Conservation (phyloP, 2,797 vertebrate species). For the Pseudocheirus occidentalis region DNA sequence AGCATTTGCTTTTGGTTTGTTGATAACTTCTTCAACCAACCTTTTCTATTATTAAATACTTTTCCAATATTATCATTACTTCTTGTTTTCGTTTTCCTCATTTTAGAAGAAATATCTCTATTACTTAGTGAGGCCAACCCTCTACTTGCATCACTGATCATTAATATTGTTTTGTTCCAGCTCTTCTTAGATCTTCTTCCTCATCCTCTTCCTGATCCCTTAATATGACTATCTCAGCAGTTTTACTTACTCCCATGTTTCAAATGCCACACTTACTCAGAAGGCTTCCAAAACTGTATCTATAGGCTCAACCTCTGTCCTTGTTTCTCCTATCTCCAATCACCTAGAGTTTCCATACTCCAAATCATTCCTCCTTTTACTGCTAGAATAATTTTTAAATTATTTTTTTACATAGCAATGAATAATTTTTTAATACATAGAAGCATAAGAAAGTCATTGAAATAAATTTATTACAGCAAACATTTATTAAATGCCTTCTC, state of each 20-base stretch:
- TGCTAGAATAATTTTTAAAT: background rate
- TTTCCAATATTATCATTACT: too few species aligned
- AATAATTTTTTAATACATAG: background rate
- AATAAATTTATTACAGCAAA: background rate
- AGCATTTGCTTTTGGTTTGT: background rate
- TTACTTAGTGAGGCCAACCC: too few species aligned
- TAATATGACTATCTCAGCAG: background rate
- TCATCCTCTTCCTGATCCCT: background rate
- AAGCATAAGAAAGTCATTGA: background rate
- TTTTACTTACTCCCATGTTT: background rate
- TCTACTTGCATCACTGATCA: too few species aligned
- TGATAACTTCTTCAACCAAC: slow-evolving; percentile 1
- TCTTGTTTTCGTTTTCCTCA: too few species aligned
- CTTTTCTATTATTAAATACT: background rate
- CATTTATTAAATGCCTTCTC: background rate
- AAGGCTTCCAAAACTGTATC: background rate
- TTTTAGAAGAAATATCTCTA: too few species aligned
- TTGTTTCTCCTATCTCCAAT: background rate
- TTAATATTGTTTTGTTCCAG: background rate
- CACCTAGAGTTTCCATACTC: background rate
- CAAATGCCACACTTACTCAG: background rate
- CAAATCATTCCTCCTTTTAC: background rate
- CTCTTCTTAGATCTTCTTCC: background rate
- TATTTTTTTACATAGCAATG: too few species aligned
- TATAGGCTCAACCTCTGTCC: background rate